Percentiles rank a stretch among this genome's conserved stretches.
Conservation (phyloP, 2,797 vertebrate species). For the Sitta carolinensis region DNA sequence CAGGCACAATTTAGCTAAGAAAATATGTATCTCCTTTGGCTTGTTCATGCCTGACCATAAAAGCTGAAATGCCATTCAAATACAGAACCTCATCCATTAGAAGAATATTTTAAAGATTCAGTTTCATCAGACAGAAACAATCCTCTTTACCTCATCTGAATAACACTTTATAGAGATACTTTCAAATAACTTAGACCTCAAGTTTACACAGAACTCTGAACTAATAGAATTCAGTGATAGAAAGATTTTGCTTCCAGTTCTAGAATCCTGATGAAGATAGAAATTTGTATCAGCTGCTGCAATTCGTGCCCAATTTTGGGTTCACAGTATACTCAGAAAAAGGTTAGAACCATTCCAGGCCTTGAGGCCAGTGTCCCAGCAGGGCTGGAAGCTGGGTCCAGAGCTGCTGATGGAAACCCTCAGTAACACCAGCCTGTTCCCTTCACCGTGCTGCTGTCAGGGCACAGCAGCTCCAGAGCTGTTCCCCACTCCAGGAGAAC, state of each 20-base stretch:
- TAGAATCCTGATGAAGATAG: not conserved
- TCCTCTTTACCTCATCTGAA: not conserved
- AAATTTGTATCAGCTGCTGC: not conserved
- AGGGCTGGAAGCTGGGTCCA: not conserved
- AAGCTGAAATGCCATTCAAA: slow-evolving; percentile 20
- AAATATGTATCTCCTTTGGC: slow-evolving; percentile 15
- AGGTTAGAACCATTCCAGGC: not conserved
- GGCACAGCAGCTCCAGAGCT: not conserved
- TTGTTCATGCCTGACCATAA: slow-evolving; percentile 18
- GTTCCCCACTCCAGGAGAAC: not conserved
- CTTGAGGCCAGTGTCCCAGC: not conserved
- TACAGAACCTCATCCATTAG: not conserved
- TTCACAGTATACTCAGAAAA: not conserved
- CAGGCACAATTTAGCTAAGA: slow-evolving; percentile 37
- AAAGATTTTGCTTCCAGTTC: not conserved
- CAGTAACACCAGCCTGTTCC: not conserved
- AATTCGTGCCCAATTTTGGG: not conserved
- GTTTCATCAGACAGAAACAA: not conserved
- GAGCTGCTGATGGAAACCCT: not conserved
- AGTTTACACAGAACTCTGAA: not conserved
- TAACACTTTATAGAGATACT: not conserved
- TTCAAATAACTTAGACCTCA: not conserved
- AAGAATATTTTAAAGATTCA: not conserved
- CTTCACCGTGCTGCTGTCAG: not conserved
- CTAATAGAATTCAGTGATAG: not conserved